phyloP scores from a whole-genome alignment of 37 sponge, comb jelly and placozoan genomes.

The Diacarnus erythraeanus region DNA sequence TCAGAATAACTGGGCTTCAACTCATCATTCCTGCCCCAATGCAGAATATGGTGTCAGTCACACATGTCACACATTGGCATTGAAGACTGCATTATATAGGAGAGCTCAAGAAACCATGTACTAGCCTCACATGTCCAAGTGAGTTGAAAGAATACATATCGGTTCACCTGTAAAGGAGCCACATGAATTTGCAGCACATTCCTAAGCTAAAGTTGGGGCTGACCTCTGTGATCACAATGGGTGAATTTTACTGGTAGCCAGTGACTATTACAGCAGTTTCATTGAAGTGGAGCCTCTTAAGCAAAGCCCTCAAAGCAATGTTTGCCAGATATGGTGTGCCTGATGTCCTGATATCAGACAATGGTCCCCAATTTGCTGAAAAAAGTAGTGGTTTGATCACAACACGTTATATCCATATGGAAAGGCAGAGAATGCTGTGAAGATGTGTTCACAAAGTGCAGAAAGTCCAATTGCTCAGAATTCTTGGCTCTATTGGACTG shows the following conservation, averaged over 20 bases:
- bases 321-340: conserved; percentile 29
- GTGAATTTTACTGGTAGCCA: conserved; percentile 21
- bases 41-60: too few relatives aligned
- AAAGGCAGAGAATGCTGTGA: conserved; percentile 52
- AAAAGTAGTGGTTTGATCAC: conserved; percentile 17
- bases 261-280: conserved; percentile 43
- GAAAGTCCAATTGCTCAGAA: too few relatives aligned
- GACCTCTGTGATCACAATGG: conserved; percentile 49
- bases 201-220: conserved; percentile 36
- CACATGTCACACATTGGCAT: too few relatives aligned
- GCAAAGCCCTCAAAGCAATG: not conserved
- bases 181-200: conserved; percentile 24
- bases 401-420: conserved; percentile 33
- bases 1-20: too few relatives aligned
- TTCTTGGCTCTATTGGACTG: too few relatives aligned
- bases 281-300: conserved; percentile 42
- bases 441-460: conserved; percentile 26
- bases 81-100: too few relatives aligned
- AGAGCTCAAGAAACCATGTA: too few relatives aligned
- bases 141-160: too few relatives aligned
- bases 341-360: conserved; percentile 38
- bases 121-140: too few relatives aligned
- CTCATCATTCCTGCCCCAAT: too few relatives aligned
- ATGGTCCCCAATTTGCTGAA: conserved; percentile 45
- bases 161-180: too few relatives aligned